Base-by-base conservation (phyloP, 2,888 invertebrate genomes). In the Pachliopta kotzebuea region DNA sequence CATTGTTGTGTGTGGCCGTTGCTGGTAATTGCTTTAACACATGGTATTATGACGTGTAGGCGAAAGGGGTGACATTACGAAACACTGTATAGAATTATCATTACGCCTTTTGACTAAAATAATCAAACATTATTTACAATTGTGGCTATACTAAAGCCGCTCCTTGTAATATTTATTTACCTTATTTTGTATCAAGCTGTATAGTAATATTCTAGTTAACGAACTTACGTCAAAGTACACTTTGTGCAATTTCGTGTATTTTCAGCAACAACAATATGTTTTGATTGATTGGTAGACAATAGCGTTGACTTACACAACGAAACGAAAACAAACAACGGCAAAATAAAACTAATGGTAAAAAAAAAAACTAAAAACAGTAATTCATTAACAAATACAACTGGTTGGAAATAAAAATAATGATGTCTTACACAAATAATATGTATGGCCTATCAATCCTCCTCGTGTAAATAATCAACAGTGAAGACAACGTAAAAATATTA, bases 21-120 rank as follows among this genome's bases (percentile, higher is more conserved):
- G 74, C 76, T 74, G 79, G 83, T 89, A 91, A 90, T 91, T 84
- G 90, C 77, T 76, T 69, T 71, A 83, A 86, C 90, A 90, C 90
- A 90, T 91, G 90, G 79, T 83, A 77, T 79, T 81, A 72, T 77
- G 75, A 67, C 69, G 70, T 65, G 74, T 65, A 68, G 70, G 68
- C 66, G 69, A 86, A 88, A 88, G 86, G 90, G 90, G 84, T 88
- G 75, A 76, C 63, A 56, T 63, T 77, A 21, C 11, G 14, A 31
- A 53, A 24, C 70, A 66, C 45, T 45, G 67, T 67, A 71, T 67
- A 63, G 63, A 73, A 70, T 69, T 68, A 71, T 67, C 63, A 66
- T 68, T 67, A 69, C 63, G 52, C 24, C 53, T 63, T 53, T 56
- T 49, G 18, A 53, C 56, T 42, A 60, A n/a, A 57, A 42, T 26